These are phyloP conservation scores for Formica selysi DNA, from an alignment of 1,140 invertebrate species.

Conservation along the genomic window DNA sequence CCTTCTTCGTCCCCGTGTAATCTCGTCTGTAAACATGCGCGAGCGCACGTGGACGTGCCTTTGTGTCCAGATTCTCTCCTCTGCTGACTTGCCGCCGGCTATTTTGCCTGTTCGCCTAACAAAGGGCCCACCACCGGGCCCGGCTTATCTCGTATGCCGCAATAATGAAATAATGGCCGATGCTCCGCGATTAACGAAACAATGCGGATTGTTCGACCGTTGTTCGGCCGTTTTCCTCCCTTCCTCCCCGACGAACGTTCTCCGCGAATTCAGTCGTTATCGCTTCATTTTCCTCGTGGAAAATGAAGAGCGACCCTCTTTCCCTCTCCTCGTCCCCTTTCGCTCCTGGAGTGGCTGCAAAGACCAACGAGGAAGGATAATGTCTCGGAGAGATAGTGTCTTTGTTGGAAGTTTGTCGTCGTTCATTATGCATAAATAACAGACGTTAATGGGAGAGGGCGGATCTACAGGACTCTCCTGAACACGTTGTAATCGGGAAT, in stretches of 20 bases:
- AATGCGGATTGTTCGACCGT: constrained; percentile 42
- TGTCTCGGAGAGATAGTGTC: constrained; percentile 41
- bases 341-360: background rate
- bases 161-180: constrained; percentile 65
- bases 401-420: constrained; percentile 58
- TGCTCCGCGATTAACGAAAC: constrained; percentile 59
- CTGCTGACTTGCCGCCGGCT: constrained; percentile 28
- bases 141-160: constrained; percentile 36
- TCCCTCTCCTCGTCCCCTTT: no score
- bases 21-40: constrained; percentile 60
- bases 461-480: constrained; percentile 1
- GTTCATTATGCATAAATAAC: constrained; percentile 62
- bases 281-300: constrained; percentile 48
- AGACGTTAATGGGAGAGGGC: constrained; percentile 44
- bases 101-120: constrained; percentile 34
- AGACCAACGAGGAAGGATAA: constrained; percentile 35
- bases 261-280: constrained; percentile 20
- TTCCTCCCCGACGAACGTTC: background rate
- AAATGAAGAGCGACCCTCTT: constrained; percentile 37
- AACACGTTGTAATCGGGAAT: constrained; percentile 56
- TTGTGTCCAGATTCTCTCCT: constrained; percentile 39
- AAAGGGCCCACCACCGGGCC: constrained; percentile 15
- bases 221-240: constrained; percentile 13
- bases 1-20: constrained; percentile 18
- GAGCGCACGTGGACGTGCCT: constrained; percentile 25